These are phyloP conservation scores for Heteromormyrus szaboi DNA, from an alignment of 2,797 vertebrate species.

Conservation along the genomic window DNA sequence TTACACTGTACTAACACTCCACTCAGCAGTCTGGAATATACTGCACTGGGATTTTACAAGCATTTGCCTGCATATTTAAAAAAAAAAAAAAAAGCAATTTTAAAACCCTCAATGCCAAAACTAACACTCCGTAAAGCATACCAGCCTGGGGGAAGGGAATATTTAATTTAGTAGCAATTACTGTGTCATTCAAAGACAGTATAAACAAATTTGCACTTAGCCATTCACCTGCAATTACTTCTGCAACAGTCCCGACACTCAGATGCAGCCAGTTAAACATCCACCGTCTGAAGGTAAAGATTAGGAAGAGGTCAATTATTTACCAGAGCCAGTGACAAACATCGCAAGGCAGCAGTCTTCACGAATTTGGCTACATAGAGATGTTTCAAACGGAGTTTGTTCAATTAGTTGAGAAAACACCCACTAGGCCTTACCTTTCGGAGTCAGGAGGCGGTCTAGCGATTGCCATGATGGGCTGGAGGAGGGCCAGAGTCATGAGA, in stretches of 20 bases:
- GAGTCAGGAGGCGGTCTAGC: conserved; percentile 66
- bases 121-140: not conserved
- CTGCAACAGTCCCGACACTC: conserved; percentile 62
- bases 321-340: not conserved
- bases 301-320: not conserved
- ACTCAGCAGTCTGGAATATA: not conserved
- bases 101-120: not conserved
- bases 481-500: conserved; percentile 62
- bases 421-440: conserved; percentile 58
- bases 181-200: not conserved
- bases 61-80: not conserved
- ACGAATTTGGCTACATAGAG: not conserved
- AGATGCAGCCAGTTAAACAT: conserved; percentile 79
- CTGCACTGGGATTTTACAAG: not conserved
- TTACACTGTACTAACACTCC: not conserved
- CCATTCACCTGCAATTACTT: conserved; percentile 74
- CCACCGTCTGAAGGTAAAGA: conserved; percentile 55
- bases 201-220: not conserved
- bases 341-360: not conserved
- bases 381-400: not conserved
- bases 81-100: not conserved
- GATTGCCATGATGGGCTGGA: conserved; percentile 70
- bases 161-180: not conserved
- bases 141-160: not conserved
- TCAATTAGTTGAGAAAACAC: not conserved